These are phyloP conservation scores for Ceratotherium simum DNA, from an alignment of 2,113 vertebrate genomes.

Conservation along the genomic window DNA sequence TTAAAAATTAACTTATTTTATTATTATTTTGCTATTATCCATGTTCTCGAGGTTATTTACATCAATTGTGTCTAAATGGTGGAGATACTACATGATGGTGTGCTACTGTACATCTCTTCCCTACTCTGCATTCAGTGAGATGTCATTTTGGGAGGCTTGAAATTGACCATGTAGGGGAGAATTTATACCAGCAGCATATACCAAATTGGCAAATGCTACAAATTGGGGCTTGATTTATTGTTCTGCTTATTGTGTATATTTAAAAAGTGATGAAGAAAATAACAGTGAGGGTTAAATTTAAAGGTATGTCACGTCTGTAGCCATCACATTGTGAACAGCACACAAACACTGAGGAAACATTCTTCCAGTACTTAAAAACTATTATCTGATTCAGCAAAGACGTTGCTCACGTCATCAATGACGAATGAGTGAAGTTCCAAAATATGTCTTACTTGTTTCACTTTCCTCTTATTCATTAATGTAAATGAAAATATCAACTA, in stretches of 20 bases:
- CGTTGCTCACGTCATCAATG: not conserved
- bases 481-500: not conserved
- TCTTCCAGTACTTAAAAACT: not conserved
- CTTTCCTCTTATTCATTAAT: not conserved
- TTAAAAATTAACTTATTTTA: not conserved
- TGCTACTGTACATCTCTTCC: not conserved
- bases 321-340: not conserved
- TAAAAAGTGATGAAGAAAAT: conserved; percentile 9
- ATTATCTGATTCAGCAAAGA: not conserved
- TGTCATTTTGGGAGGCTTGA: not conserved
- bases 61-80: not conserved
- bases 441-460: not conserved
- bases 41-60: not conserved
- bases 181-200: not conserved
- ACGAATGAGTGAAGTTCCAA: not conserved
- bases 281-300: not conserved
- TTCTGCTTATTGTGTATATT: not conserved
- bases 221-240: not conserved
- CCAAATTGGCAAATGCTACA: not conserved
- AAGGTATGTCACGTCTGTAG: not conserved
- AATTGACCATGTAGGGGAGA: not conserved
- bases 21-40: not conserved
- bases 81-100: accelerated
- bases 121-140: not conserved
- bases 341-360: not conserved